Evolutionary conservation across 1,140 invertebrate species (phyloP), one percentile per base, ranked within the genome.

Genomic region (Drosophila mayri): DNA sequence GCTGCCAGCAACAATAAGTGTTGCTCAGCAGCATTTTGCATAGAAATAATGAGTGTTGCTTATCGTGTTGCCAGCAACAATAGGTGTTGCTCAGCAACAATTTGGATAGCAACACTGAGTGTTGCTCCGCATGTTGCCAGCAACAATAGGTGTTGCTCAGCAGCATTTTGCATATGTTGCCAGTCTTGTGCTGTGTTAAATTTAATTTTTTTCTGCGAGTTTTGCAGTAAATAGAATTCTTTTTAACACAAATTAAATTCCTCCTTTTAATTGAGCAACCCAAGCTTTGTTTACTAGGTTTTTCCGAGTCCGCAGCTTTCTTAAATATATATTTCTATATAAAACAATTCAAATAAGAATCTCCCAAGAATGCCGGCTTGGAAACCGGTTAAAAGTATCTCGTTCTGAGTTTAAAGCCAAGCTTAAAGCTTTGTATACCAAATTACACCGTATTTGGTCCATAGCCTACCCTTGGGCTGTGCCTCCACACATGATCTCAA

Each of bases 391-490:
- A 10, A 35, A 44, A 5, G 9, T 25, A 9, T 22, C 25, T 18
- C 12, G 6, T 4, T 37, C 0, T 4, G 30, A 65, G 28, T 20
- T 66, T 30, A 9, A 52, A 66, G 61, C n/a, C 35, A 16, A 68
- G 61, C 30, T 68, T 52, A 4, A 18, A 67, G 62, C 62, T 70
- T 66, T 38, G 22, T 1, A 3, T 4, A 22, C 9, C 4, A 11
- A 35, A 28, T 20, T 9, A 3, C 25, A 44, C 0, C 1, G 0
- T 4, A 5, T 18, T 25, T 32, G 30, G 30, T 7, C 3, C 37
- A 20, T 37, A 59, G 68, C 5, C 67, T 72, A 72, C 66, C 43
- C 22, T 71, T 25, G 35, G 52, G 68, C 30, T 14, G 54, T 6
- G n/a, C 32, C 7, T 2, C 0, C 14, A 16, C 14, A 46, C 14